Conservation (phyloP, 1,140 invertebrate genomes). For the Gryon sp. region DNA sequence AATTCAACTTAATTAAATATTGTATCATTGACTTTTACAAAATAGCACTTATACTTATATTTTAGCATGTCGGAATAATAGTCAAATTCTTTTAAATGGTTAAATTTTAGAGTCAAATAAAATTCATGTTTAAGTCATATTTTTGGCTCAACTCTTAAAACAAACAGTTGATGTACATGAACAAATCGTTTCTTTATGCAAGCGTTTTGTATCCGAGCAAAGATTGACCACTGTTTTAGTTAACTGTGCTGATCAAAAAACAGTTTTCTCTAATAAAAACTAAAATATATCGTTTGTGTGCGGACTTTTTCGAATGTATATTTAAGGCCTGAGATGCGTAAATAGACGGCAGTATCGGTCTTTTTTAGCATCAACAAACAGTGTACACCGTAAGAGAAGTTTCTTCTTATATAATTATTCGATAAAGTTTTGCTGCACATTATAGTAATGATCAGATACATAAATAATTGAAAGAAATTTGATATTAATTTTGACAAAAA, state of each 20-base stretch:
- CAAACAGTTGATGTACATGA: neutral
- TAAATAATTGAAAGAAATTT: constrained; percentile 25
- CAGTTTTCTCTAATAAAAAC: constrained; percentile 1
- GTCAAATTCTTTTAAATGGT: too few species aligned
- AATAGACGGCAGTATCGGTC: constrained; percentile 16
- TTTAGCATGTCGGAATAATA: too few species aligned
- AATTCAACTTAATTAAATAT: too few species aligned
- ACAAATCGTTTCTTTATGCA: constrained; percentile 6
- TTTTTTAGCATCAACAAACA: constrained; percentile 9
- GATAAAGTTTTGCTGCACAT: constrained; percentile 18
- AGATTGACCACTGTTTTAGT: constrained; percentile 24
- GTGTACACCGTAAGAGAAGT: too few species aligned
- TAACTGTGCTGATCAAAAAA: constrained; percentile 15
- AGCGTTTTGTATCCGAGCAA: neutral
- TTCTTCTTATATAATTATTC: constrained; percentile 1
- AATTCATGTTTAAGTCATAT: constrained; percentile 10
- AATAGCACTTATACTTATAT: too few species aligned
- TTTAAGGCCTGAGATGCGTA: constrained; percentile 12
- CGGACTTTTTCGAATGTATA: constrained; percentile 4
- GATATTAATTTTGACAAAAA: too few species aligned
- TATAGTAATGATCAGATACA: constrained; percentile 6
- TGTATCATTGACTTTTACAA: too few species aligned
- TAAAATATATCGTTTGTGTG: neutral
- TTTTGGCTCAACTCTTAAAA: neutral
- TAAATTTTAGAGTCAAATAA: constrained; percentile 9